Evolutionary conservation across 64 coral and sea anemone genomes (phyloP).

Genomic region (Pachyseris speciosa): DNA sequence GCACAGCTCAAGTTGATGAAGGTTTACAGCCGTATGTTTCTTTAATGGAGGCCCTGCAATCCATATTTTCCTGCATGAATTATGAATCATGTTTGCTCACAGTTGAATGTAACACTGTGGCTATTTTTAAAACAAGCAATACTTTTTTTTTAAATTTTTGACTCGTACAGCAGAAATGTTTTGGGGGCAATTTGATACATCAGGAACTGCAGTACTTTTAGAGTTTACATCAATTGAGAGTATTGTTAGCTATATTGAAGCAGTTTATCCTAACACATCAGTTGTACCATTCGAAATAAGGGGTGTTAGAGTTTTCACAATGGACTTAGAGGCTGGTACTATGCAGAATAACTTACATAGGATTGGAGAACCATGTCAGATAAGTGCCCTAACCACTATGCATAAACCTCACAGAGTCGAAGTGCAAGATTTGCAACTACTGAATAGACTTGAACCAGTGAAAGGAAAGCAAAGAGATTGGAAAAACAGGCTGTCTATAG

Average conservation of each 20-base stretch:
- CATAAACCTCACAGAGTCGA: neutral
- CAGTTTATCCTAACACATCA: constrained; percentile 19
- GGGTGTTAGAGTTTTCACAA: constrained; percentile 2
- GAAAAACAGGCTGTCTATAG: neutral
- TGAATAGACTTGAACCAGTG: neutral
- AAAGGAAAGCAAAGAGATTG: neutral
- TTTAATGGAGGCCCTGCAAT: no score
- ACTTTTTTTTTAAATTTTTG: neutral
- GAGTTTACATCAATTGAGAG: constrained; percentile 6
- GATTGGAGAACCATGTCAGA: no score
- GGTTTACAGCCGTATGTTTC: no score
- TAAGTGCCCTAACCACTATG: no score
- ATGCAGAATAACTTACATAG: no score
- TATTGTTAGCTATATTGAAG: constrained; percentile 12
- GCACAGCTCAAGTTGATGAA: no score
- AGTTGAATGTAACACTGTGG: constrained; percentile 20
- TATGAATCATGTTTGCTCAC: neutral
- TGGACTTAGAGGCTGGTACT: no score
- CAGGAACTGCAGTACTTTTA: constrained; percentile 40
- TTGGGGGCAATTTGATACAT: neutral
- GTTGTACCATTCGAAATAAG: constrained; percentile 20
- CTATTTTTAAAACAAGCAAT: constrained; percentile 8
- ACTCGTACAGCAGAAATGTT: no score
- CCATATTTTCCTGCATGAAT: no score
- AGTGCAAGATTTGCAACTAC: neutral